These are phyloP conservation scores for Lagodon rhomboides DNA, from an alignment of 2,797 vertebrate genomes.

Conservation along the genomic window DNA sequence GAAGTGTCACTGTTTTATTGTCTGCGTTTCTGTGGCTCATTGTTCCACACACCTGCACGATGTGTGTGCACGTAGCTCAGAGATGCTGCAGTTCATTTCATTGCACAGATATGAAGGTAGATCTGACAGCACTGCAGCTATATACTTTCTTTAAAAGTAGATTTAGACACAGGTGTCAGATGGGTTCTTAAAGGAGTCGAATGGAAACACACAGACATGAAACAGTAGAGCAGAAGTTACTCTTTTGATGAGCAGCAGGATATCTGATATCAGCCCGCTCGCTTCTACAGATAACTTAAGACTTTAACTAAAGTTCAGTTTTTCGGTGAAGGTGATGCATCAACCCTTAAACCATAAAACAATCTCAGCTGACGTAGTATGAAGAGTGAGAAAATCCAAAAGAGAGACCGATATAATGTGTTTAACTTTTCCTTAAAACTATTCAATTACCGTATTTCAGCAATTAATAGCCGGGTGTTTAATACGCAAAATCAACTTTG, in stretches of 20 bases:
- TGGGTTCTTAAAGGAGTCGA: background rate
- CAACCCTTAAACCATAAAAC: too few species aligned
- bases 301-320: too few species aligned
- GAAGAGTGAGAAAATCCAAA: too few species aligned
- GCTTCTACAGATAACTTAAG: too few species aligned
- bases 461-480: too few species aligned
- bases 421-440: too few species aligned
- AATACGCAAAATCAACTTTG: too few species aligned
- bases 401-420: too few species aligned
- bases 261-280: background rate
- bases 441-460: too few species aligned
- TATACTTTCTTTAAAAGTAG: background rate
- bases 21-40: conserved; percentile 15
- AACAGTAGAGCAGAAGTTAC: background rate
- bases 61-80: conserved; percentile 4
- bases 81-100: conserved; percentile 16
- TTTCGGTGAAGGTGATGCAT: too few species aligned
- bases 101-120: background rate
- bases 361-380: too few species aligned
- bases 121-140: background rate
- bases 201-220: background rate
- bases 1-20: conserved; percentile 38
- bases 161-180: background rate
- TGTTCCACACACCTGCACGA: conserved; percentile 52
- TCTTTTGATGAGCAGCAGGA: background rate